These are phyloP conservation scores for Tinamus major DNA, from an alignment of 2,797 vertebrate species.

Conservation along the genomic window DNA sequence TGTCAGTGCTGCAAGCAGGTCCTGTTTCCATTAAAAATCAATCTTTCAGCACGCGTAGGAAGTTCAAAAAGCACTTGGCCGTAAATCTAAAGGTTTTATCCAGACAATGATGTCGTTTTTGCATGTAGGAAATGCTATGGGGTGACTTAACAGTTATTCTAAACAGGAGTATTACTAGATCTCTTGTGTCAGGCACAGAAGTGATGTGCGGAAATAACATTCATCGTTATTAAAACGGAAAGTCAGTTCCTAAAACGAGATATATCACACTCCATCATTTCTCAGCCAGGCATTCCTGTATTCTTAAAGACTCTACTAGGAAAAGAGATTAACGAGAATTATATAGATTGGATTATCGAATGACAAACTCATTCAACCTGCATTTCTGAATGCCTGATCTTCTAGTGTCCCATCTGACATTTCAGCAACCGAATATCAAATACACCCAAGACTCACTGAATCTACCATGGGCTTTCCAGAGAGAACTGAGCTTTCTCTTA, in stretches of 20 bases:
- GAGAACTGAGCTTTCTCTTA: not conserved
- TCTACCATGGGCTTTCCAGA: not conserved
- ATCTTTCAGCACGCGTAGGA: constrained; percentile 9
- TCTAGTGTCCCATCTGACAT: not conserved
- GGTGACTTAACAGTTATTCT: constrained; percentile 6
- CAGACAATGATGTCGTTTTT: constrained; percentile 13
- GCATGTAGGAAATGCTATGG: constrained; percentile 16
- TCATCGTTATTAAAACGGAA: constrained; percentile 24
- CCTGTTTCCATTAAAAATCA: constrained; percentile 34
- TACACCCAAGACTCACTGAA: not conserved
- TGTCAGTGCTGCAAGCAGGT: not conserved
- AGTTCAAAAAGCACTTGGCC: constrained; percentile 32
- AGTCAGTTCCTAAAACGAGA: constrained; percentile 34
- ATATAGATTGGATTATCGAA: not conserved
- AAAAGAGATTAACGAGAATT: constrained; percentile 48
- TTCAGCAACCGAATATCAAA: constrained; percentile 3
- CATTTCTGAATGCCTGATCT: not conserved
- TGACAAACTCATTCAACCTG: constrained; percentile 41
- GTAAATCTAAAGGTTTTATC: constrained; percentile 5
- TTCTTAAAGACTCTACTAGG: constrained; percentile 45
- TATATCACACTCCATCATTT: not conserved
- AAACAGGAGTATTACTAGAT: not conserved
- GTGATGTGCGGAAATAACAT: not conserved
- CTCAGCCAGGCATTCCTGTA: constrained; percentile 16
- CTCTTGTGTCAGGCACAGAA: constrained; percentile 22